Percentiles rank a stretch among this genome's conserved stretches.
Evolutionary conservation across 2,888 invertebrate species (phyloP).

Genomic region (Synanthedon myopaeformis): DNA sequence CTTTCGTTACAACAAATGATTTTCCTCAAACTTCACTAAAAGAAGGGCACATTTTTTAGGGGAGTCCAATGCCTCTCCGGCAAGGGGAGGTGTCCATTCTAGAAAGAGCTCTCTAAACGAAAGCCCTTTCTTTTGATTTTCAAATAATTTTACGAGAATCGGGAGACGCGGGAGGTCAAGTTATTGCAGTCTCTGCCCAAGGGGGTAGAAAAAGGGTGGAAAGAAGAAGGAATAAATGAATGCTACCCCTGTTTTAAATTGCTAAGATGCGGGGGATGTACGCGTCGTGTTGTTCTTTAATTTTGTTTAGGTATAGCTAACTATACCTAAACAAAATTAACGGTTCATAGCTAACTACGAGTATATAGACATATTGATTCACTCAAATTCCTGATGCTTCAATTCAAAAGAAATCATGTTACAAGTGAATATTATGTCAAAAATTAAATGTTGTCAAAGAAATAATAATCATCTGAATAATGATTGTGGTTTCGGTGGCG

Average conservation of each 20-base stretch:
- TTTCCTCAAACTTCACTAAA: conserved; percentile 28
- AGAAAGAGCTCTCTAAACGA: conserved; percentile 19
- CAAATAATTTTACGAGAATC: background rate
- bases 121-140: conserved; percentile 2
- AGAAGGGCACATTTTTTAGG: conserved; percentile 49
- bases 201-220: conserved; percentile 23
- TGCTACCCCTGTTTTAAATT: conserved; percentile 51
- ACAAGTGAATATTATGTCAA: background rate
- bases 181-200: conserved; percentile 15
- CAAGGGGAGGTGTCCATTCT: conserved; percentile 21
- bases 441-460: background rate
- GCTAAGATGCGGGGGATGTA: conserved; percentile 31
- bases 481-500: background rate
- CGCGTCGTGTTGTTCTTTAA: conserved; percentile 31
- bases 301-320: conserved; percentile 30
- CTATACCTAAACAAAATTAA: too few species aligned
- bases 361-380: background rate
- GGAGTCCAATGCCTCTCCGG: conserved; percentile 16
- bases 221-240: conserved; percentile 57
- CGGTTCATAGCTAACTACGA: background rate
- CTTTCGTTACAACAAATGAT: conserved; percentile 31
- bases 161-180: conserved; percentile 16
- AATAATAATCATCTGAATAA: background rate
- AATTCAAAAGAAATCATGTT: too few species aligned
- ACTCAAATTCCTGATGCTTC: background rate